phyloP scores from a whole-genome alignment of 1,140 invertebrate genomes.

The Sinonovacula constricta region DNA sequence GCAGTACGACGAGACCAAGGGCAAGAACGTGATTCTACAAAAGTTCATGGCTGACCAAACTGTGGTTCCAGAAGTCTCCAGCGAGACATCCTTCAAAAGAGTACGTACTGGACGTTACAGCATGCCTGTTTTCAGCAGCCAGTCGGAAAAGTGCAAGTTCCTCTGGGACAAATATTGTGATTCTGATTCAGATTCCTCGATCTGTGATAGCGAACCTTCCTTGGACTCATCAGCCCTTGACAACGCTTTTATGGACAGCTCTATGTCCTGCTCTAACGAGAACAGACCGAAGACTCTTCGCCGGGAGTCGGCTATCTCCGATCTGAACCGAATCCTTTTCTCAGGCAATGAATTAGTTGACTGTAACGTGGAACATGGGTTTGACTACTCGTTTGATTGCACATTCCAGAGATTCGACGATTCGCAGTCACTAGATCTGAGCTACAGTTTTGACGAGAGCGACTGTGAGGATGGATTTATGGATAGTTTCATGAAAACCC shows the following conservation, averaged over 20 bases:
- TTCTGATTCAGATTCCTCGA: slow-evolving; percentile 6
- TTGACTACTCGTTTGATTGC: slow-evolving; percentile 41
- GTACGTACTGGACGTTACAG: slow-evolving; percentile 18
- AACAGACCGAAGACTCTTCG: neutral
- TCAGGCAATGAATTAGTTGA: slow-evolving; percentile 2
- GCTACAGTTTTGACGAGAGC: slow-evolving; percentile 19
- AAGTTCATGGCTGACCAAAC: slow-evolving; percentile 49
- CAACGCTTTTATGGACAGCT: neutral
- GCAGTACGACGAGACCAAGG: slow-evolving; percentile 7
- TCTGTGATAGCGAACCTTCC: slow-evolving; percentile 12
- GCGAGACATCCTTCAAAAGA: neutral
- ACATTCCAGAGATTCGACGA: slow-evolving; percentile 41
- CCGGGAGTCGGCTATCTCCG: slow-evolving; percentile 29
- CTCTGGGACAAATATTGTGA: slow-evolving; percentile 21
- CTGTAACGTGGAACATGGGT: neutral
- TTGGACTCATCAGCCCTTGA: neutral
- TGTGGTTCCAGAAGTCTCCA: neutral
- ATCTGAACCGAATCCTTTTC: slow-evolving; percentile 27
- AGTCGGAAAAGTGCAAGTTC: slow-evolving; percentile 30
- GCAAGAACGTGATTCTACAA: slow-evolving; percentile 33
- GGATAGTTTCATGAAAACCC: slow-evolving; percentile 27
- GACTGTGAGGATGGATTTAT: slow-evolving; percentile 20
- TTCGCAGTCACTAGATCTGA: slow-evolving; percentile 11
- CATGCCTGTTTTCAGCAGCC: slow-evolving; percentile 21
- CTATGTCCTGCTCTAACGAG: neutral